phyloP scores from a whole-genome alignment of 2,888 invertebrate species.

The Andrena minutula region DNA sequence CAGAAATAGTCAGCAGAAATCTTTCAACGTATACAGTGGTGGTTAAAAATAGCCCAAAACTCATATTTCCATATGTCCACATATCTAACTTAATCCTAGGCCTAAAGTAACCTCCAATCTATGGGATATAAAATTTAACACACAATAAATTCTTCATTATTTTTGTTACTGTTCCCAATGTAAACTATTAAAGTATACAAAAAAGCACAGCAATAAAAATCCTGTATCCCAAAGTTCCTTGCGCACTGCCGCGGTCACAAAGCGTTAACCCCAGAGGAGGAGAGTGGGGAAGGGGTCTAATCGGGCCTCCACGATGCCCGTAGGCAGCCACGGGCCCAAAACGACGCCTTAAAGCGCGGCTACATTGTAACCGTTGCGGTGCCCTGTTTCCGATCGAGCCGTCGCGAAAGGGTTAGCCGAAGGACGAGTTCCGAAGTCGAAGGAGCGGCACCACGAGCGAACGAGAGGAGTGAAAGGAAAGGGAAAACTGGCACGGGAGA shows the following conservation, averaged over 20 bases:
- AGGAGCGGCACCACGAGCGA: conserved; percentile 21
- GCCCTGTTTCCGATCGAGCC: not conserved
- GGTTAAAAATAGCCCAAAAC: no score
- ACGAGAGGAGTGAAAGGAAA: conserved; percentile 21
- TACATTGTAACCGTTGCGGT: conserved; percentile 26
- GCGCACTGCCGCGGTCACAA: not conserved
- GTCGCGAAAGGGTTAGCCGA: conserved; percentile 22
- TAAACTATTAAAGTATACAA: no score
- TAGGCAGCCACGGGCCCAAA: not conserved
- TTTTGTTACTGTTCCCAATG: no score
- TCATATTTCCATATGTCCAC: no score
- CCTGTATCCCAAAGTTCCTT: not conserved
- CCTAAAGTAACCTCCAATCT: no score
- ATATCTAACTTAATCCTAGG: no score
- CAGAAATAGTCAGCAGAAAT: no score
- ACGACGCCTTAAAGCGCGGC: not conserved
- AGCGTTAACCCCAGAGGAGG: not conserved
- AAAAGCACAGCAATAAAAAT: no score
- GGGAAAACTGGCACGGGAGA: conserved; percentile 42
- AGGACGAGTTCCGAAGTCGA: conserved; percentile 36
- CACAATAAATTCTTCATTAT: no score
- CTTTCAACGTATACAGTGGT: no score
- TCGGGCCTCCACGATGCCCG: not conserved
- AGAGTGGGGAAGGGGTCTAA: not conserved
- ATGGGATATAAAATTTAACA: no score